These are phyloP conservation scores for Amblyopsis rosae DNA, from an alignment of 2,113 vertebrate species.

Conservation along the genomic window DNA sequence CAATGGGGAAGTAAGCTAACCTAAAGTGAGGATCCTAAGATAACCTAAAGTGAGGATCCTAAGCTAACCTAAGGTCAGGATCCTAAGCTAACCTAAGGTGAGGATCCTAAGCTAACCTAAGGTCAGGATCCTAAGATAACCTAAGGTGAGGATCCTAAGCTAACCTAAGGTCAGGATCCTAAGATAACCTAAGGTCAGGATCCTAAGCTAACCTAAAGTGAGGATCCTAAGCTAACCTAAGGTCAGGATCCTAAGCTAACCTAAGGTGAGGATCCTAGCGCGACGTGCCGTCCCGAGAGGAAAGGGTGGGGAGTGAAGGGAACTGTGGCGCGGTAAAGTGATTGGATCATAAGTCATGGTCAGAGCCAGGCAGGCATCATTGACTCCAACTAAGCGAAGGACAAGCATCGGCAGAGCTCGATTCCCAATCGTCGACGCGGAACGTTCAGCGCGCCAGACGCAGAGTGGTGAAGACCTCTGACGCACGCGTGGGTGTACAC, in stretches of 20 bases:
- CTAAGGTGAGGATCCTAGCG: slow-evolving; percentile 29
- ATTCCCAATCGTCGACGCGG: slow-evolving; percentile 77
- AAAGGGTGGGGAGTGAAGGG: slow-evolving; percentile 15
- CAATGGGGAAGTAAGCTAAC: no score
- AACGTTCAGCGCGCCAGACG: slow-evolving; percentile 69
- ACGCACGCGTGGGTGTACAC: slow-evolving; percentile 37
- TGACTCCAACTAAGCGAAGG: slow-evolving; percentile 77
- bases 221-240: slow-evolving; percentile 37
- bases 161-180: no score
- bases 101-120: no score
- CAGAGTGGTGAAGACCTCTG: slow-evolving; percentile 58
- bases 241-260: slow-evolving; percentile 25
- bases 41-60: no score
- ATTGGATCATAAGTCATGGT: slow-evolving; percentile 39
- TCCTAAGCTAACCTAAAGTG: slow-evolving; percentile 48
- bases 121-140: no score
- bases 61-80: no score
- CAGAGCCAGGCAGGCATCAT: slow-evolving; percentile 71
- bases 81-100: no score
- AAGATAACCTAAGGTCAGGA: no score
- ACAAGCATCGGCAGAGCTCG: slow-evolving; percentile 68
- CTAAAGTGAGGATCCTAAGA: no score
- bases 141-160: no score
- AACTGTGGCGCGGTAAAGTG: slow-evolving; percentile 37
- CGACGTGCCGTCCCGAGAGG: slow-evolving; percentile 50